Conservation (phyloP, 92 coral and sea anemone species). For the Zoanthus gigantus region DNA sequence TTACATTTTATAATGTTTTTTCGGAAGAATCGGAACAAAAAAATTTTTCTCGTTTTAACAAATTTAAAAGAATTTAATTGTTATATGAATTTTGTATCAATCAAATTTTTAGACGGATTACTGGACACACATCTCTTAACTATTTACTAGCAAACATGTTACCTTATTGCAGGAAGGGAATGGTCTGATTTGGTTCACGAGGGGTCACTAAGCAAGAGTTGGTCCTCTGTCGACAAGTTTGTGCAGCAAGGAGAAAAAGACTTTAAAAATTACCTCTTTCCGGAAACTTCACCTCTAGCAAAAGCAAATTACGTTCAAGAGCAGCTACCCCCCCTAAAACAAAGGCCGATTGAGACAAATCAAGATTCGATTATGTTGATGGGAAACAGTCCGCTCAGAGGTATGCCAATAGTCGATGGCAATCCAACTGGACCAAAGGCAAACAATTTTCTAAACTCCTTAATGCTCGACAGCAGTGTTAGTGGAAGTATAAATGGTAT, state of each 20-base stretch:
- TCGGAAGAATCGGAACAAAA: too few relatives aligned
- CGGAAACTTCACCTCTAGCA: constrained; percentile 32
- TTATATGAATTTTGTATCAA: too few relatives aligned
- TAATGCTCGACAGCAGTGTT: constrained; percentile 15
- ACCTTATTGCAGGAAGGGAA: not conserved
- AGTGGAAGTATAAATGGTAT: constrained; percentile 23
- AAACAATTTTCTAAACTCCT: constrained; percentile 24
- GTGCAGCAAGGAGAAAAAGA: constrained; percentile 21
- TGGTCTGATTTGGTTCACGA: constrained; percentile 18
- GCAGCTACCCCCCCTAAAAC: constrained; percentile 19
- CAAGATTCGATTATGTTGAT: constrained; percentile 42
- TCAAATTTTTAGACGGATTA: too few relatives aligned
- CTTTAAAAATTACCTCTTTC: constrained; percentile 17
- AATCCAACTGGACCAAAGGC: constrained; percentile 21
- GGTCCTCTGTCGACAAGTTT: constrained; percentile 17
- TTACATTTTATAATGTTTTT: too few relatives aligned
- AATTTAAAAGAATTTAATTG: too few relatives aligned
- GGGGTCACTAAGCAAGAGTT: not conserved
- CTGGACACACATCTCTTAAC: too few relatives aligned
- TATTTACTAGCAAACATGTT: not conserved
- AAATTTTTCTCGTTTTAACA: too few relatives aligned
- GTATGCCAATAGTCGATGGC: not conserved
- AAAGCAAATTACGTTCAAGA: constrained; percentile 14
- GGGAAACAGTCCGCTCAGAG: constrained; percentile 18
- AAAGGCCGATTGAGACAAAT: constrained; percentile 23